phyloP scores from a whole-genome alignment of 2,888 invertebrate species.

The Tetropium fuscum region DNA sequence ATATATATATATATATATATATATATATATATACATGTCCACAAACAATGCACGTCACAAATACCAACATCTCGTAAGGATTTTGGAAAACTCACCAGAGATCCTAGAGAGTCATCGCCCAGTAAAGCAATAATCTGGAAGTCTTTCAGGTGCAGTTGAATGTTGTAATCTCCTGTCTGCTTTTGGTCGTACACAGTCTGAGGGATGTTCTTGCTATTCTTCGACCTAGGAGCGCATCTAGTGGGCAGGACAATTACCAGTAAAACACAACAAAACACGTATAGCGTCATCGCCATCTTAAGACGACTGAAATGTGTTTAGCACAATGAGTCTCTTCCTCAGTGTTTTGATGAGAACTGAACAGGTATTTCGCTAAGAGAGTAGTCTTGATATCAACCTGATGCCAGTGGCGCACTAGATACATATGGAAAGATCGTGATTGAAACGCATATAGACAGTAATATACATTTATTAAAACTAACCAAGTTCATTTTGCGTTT shows the following conservation, averaged over 20 bases:
- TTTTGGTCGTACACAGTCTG: conserved; percentile 74
- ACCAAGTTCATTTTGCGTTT: too few relatives aligned
- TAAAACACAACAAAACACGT: conserved; percentile 16
- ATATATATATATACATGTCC: too few relatives aligned
- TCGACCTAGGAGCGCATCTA: conserved; percentile 41
- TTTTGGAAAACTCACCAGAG: conserved; percentile 69
- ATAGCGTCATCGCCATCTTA: conserved; percentile 29
- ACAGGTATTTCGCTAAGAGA: conserved; percentile 32
- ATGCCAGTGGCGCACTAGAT: conserved; percentile 36
- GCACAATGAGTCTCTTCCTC: conserved; percentile 25
- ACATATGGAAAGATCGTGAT: too few relatives aligned
- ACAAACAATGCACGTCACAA: too few relatives aligned
- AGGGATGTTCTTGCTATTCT: conserved; percentile 35
- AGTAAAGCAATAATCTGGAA: conserved; percentile 79
- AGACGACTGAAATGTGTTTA: conserved; percentile 14
- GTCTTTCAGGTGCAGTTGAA: conserved; percentile 84
- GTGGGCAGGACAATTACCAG: conserved; percentile 20
- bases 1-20: too few relatives aligned
- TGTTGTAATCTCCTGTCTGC: conserved; percentile 83
- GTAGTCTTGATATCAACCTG: conserved; percentile 15
- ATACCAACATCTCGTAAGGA: too few relatives aligned
- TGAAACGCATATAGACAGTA: too few relatives aligned
- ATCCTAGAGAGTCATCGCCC: conserved; percentile 71
- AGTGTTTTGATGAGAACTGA: conserved; percentile 38
- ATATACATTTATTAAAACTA: too few relatives aligned